Percentiles rank a stretch among this genome's conserved stretches.
phyloP scores from a whole-genome alignment of 2,888 invertebrate genomes.

The Netelia melanura region DNA sequence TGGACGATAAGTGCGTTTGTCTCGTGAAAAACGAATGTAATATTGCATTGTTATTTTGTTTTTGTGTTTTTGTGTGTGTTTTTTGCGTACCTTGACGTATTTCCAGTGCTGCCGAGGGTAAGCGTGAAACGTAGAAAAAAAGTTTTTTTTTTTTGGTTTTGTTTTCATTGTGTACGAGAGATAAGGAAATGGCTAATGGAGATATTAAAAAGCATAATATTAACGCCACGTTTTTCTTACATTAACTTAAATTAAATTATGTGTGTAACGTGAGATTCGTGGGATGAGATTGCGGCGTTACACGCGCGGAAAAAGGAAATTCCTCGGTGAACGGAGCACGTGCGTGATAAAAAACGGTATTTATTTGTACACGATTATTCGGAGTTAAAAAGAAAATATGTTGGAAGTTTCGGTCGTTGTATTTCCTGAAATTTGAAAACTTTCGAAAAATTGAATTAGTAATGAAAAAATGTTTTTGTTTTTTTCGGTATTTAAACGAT shows the following conservation, averaged over 20 bases:
- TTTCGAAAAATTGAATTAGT: not conserved
- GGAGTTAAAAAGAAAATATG: not conserved
- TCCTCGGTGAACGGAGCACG: slow-evolving; percentile 54
- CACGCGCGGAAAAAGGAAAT: slow-evolving; percentile 26
- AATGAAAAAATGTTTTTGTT: not conserved
- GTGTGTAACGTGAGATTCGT: slow-evolving; percentile 44
- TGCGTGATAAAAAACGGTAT: slow-evolving; percentile 43
- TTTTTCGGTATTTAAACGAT: not conserved
- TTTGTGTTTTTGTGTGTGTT: not conserved
- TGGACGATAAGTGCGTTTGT: slow-evolving; percentile 17
- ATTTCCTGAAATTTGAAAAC: too few species aligned
- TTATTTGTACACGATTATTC: not conserved
- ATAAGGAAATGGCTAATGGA: slow-evolving; percentile 42
- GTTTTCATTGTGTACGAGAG: not conserved
- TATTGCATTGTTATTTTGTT: not conserved
- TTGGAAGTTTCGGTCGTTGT: too few species aligned
- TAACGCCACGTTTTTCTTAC: slow-evolving; percentile 36
- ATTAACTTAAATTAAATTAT: slow-evolving; percentile 45
- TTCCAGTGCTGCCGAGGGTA: slow-evolving; percentile 91
- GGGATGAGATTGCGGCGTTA: slow-evolving; percentile 52
- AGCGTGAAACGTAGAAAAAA: slow-evolving; percentile 84
- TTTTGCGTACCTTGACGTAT: slow-evolving; percentile 91
- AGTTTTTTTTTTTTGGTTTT: slow-evolving; percentile 51
- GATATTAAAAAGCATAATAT: slow-evolving; percentile 27
- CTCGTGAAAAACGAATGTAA: slow-evolving; percentile 3